Base-by-base conservation (phyloP, 1,140 invertebrate species). In the Kradibia gibbosae region DNA sequence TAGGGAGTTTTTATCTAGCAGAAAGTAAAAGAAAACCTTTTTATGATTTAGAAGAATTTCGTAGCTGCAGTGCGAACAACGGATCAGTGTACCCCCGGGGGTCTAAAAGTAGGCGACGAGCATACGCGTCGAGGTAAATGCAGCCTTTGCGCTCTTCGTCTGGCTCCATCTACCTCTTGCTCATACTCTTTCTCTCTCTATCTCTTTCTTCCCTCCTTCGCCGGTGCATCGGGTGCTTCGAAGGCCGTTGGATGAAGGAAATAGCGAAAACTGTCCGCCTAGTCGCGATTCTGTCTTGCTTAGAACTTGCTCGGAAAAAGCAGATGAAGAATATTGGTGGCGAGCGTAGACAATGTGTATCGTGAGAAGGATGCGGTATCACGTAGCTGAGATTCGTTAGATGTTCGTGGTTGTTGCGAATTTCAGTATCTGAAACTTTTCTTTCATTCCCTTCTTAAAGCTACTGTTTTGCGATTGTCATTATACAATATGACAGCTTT, bases 91-190 rank as follows among this genome's bases (percentile, higher is more conserved):
- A 28, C 15, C 78, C 71, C 25, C 5, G 71, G 70, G 55, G 55
- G 15, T 81, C 79, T 75, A 81, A 75, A 81, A 81, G 72, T 75
- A 81, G 79, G 72, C 48, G 72, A 60, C 62, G 28, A 67, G 76
- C 31, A 42, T 55, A 45, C 15, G 45, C 55, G 20, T 60, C 55
- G 71, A 65, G 55, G 70, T 80, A 80, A 80, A 81, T 76, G 76
- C 80, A 39, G 55, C n/a, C 39, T 67, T 0, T 67, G n/a, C 31
- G 20, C 62, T 22, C 62, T 34, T 34, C 3, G 10, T 31, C 42
- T 17, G 36, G 15, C 70, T 17, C 42, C 22, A 7, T 48, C 42
- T n/a, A 22, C 34, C 70, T 20, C n/a, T 25, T 25, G 13, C n/a
- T 31, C 39, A 13, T 11, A 28, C 42, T 13, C 22, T 28, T n/a